Percentiles rank a stretch among this genome's conserved stretches.
phyloP scores from a whole-genome alignment of 2,888 invertebrate genomes.

The Chironomus riparius region DNA sequence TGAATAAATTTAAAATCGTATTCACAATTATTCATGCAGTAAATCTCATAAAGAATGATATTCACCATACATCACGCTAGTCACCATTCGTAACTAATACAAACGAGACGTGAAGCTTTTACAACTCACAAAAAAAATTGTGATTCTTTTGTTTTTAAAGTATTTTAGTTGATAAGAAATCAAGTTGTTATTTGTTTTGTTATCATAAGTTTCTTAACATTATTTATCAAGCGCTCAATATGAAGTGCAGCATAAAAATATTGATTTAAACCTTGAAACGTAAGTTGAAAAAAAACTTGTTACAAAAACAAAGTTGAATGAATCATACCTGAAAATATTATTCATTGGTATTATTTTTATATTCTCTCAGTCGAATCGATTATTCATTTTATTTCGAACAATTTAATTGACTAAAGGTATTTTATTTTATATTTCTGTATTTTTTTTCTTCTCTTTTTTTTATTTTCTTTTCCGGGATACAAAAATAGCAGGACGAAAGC shows the following conservation, averaged over 20 bases:
- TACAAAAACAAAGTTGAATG: neutral
- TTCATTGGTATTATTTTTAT: too few relatives aligned
- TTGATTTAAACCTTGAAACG: neutral
- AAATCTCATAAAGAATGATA: neutral
- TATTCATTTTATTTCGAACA: neutral
- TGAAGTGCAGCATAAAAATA: neutral
- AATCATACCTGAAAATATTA: neutral
- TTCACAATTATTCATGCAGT: too few relatives aligned
- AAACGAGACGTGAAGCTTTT: neutral
- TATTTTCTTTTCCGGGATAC: neutral
- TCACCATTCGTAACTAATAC: neutral
- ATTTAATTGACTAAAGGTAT: neutral
- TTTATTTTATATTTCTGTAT: neutral
- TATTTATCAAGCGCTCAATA: neutral
- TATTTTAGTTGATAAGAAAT: neutral
- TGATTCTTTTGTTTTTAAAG: neutral
- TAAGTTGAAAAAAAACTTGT: neutral
- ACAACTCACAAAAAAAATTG: neutral
- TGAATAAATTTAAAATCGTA: too few relatives aligned
- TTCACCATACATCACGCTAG: neutral
- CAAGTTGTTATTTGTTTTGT: neutral
- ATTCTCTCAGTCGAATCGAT: too few relatives aligned
- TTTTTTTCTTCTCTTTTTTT: slow-evolving; percentile 6
- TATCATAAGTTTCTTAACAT: neutral
- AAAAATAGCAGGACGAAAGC: slow-evolving; percentile 13